Evolutionary conservation across 2,113 vertebrate genomes (phyloP).

Genomic region (Terrapene triunguis): DNA sequence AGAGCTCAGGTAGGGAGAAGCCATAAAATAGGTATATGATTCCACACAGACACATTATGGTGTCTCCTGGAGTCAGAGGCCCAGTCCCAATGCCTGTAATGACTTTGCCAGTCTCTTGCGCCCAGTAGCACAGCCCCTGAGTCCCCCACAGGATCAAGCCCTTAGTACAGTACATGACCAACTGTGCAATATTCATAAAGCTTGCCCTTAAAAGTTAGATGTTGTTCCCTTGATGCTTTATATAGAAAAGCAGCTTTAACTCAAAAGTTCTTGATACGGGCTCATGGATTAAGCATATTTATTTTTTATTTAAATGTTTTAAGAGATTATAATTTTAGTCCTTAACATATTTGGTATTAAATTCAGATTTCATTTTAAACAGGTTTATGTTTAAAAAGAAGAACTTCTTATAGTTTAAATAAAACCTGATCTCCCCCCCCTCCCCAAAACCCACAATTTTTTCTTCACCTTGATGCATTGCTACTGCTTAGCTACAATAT

Average conservation of each 20-base stretch:
- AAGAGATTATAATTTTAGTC: not conserved
- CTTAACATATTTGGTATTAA: not conserved
- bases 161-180: not conserved
- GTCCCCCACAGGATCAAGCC: not conserved
- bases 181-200: not conserved
- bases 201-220: not conserved
- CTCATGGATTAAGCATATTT: not conserved
- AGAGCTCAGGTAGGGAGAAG: not conserved
- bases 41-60: not conserved
- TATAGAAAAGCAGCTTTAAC: not conserved
- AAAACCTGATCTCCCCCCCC: not conserved
- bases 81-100: not conserved
- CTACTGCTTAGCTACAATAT: not conserved
- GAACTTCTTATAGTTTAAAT: not conserved
- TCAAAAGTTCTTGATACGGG: not conserved
- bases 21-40: not conserved
- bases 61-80: not conserved
- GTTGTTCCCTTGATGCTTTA: not conserved
- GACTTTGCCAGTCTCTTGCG: not conserved
- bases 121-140: not conserved
- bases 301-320: not conserved
- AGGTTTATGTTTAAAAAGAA: not conserved
- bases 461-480: not conserved
- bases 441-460: not conserved
- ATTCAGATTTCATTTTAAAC: not conserved